phyloP scores from a whole-genome alignment of 2,797 vertebrate species.

The Trematomus bernacchii region DNA sequence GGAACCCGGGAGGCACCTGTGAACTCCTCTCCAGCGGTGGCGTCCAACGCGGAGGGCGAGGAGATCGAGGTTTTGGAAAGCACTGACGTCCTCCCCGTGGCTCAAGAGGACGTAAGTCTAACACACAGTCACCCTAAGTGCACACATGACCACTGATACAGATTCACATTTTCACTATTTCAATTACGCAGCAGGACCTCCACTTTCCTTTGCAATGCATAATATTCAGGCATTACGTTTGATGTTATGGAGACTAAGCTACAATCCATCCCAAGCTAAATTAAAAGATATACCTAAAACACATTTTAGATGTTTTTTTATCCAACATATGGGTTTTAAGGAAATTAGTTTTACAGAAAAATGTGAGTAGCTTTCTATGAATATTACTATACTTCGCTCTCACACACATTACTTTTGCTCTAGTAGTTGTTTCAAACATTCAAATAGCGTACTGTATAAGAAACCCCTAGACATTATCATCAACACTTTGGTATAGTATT shows the following conservation, averaged over 20 bases:
- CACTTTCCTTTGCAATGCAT: neutral
- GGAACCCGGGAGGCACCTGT: constrained; percentile 80
- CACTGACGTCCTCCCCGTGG: constrained; percentile 84
- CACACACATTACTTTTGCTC: neutral
- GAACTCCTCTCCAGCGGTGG: constrained; percentile 91
- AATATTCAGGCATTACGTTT: neutral
- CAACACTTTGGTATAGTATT: constrained; percentile 45
- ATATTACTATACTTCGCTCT: neutral
- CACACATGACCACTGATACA: neutral
- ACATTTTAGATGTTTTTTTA: no score
- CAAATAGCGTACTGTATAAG: neutral
- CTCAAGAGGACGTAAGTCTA: constrained; percentile 85
- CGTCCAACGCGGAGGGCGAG: constrained; percentile 91
- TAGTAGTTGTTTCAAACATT: constrained; percentile 22
- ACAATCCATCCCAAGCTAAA: no score
- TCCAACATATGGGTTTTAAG: neutral
- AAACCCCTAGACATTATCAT: constrained; percentile 36
- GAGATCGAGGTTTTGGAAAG: constrained; percentile 95
- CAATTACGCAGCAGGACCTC: neutral
- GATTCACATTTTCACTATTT: neutral
- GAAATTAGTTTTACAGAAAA: neutral
- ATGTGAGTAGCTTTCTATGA: neutral
- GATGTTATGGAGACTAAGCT: no score
- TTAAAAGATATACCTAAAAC: no score
- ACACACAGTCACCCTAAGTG: neutral